phyloP scores from a whole-genome alignment of 2,797 vertebrate genomes.

The Aulostomus chinensis region DNA sequence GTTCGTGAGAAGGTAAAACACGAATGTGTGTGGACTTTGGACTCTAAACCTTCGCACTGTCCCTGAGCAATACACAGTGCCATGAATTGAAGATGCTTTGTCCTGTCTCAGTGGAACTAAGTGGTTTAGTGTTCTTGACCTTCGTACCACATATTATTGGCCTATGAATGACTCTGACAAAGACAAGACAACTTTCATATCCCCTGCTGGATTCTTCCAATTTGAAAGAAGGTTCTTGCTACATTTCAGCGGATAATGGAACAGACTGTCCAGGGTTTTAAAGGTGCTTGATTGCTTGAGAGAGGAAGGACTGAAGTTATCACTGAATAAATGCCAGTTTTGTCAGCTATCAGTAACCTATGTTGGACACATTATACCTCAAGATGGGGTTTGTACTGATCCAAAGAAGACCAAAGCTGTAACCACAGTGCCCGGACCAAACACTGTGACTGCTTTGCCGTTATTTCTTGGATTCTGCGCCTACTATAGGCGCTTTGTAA shows the following conservation, averaged over 20 bases:
- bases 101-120: too few species aligned
- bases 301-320: background rate
- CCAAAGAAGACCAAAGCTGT: conserved; percentile 3
- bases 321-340: conserved; percentile 12
- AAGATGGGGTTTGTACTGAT: background rate
- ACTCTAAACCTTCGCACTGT: too few species aligned
- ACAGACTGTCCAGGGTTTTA: conserved; percentile 1
- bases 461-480: conserved; percentile 3
- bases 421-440: background rate
- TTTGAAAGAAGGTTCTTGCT: background rate
- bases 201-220: too few species aligned
- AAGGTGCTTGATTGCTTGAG: background rate
- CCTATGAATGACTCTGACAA: too few species aligned
- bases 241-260: conserved; percentile 2
- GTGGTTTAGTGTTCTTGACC: too few species aligned
- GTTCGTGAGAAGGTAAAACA: too few species aligned
- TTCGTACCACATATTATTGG: too few species aligned
- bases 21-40: too few species aligned
- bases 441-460: background rate
- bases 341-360: conserved; percentile 7
- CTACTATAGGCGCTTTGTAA: conserved; percentile 6
- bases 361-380: background rate
- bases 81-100: too few species aligned
- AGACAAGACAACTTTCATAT: too few species aligned
- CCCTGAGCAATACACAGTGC: too few species aligned